Base-by-base conservation (phyloP, 2,113 vertebrate species). In the Platysternon megacephalum region DNA sequence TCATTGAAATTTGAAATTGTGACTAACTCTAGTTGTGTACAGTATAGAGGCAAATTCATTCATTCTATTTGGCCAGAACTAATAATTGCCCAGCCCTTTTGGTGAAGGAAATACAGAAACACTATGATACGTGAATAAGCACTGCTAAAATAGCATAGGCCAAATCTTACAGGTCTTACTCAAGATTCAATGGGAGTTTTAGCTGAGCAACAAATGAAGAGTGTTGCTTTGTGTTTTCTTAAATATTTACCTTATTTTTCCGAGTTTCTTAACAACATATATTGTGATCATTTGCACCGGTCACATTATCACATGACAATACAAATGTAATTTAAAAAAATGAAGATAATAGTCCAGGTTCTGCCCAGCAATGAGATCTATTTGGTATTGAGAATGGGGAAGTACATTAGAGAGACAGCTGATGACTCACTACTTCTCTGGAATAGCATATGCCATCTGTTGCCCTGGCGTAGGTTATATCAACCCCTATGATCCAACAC, bases 101-200 rank as follows among this genome's bases (percentile, higher is more conserved):
- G 39, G 22, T 5, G 42, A 44, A 76, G 72, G 39, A 76, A 76
- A 44, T 44, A 26, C 11, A 76, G n/a, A 26, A 44, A 22, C 44
- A 19, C 7, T n/a, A 16, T n/a, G 8, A 5, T 4, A 65, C 4
- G 4, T 68, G 74, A 91, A 85, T 11, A 78, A 94, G 49, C 4
- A 56, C 44, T 35, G 2, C 0, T 74, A 48, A 86, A 90, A 61
- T 6, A 55, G 0, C 0, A 0, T 42, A 2, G 79, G 80, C 1
- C 5, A 58, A 68, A 32, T 28, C 3, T 74, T 82, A 84, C 0
- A 79, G 8, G 51, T 4, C 81, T 87, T 39, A 55, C 68, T 89
- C 1, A 94, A 87, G 84, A 92, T n/a, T 87, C 28, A 68, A 21
- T 91, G 19, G 85, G 87, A 86, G 79, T 68, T 1, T 52, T 22